phyloP scores from a whole-genome alignment of 2,888 invertebrate species.

The Pandemis corylana region DNA sequence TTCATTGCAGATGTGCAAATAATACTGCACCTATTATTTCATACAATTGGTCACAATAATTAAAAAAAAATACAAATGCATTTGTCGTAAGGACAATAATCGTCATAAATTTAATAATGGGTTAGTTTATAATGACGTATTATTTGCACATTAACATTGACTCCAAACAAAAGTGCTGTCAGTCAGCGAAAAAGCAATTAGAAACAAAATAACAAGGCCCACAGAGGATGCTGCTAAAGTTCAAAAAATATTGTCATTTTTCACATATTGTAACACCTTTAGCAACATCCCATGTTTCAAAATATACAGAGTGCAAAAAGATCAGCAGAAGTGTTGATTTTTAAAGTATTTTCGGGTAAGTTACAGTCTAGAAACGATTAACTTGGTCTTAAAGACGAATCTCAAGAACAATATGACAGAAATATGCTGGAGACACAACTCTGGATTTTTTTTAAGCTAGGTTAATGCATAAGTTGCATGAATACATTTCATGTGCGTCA shows the following conservation, averaged over 20 bases:
- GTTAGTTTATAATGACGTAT: neutral
- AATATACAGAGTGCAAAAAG: constrained; percentile 9
- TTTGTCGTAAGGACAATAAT: neutral
- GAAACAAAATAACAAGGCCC: constrained; percentile 4
- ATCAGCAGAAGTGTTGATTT: constrained; percentile 6
- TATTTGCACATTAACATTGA: constrained; percentile 22
- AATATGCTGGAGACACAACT: neutral
- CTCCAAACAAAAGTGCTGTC: neutral
- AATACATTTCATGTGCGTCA: neutral
- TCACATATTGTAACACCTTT: neutral
- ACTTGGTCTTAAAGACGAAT: neutral
- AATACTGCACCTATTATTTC: constrained; percentile 1
- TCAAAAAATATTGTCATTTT: neutral
- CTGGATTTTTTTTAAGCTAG: neutral
- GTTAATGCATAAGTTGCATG: neutral
- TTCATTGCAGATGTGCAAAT: constrained; percentile 18
- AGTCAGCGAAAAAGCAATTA: neutral
- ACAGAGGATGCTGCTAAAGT: neutral
- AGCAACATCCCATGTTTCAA: constrained; percentile 6
- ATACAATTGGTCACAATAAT: neutral
- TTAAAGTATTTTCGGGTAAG: neutral
- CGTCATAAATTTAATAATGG: neutral
- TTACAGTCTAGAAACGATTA: neutral
- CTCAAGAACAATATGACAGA: neutral
- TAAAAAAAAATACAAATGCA: neutral